Evolutionary conservation across 2,113 vertebrate genomes (phyloP).

Genomic region (Oryzias curvinotus): DNA sequence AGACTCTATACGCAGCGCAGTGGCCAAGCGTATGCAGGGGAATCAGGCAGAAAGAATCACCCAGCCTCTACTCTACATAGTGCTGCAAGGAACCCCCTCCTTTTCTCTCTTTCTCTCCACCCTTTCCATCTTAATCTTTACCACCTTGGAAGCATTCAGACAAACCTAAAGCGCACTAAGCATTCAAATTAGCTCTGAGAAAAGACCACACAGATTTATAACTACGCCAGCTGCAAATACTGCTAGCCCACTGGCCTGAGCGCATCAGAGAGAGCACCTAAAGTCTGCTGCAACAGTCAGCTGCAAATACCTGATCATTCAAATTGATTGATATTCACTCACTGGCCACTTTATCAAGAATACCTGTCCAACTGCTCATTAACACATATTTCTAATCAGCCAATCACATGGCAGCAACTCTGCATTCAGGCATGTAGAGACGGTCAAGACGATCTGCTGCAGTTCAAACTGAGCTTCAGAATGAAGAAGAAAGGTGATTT

Average conservation of each 20-base stretch:
- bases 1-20: conserved; percentile 52
- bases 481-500: no score
- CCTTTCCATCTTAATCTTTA: conserved; percentile 20
- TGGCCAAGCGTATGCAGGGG: conserved; percentile 49
- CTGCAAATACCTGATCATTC: conserved; percentile 10
- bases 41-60: conserved; percentile 52
- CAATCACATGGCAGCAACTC: no score
- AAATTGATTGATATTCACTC: neutral
- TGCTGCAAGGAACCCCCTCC: neutral
- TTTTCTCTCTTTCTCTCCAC: conserved; percentile 14
- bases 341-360: no score
- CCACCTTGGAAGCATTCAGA: conserved; percentile 33
- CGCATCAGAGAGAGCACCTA: conserved; percentile 11
- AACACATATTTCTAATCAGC: no score
- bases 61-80: conserved; percentile 36
- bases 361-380: no score
- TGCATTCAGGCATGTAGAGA: no score
- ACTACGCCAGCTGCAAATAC: conserved; percentile 19
- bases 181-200: conserved; percentile 11
- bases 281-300: neutral
- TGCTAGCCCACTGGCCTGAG: conserved; percentile 6
- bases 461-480: no score
- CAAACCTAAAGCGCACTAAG: conserved; percentile 21
- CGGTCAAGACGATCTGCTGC: no score
- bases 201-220: conserved; percentile 28